Percentiles rank a stretch among this genome's conserved stretches.
Conservation (phyloP, 2,888 invertebrate genomes). For the Agriotes lineatus region DNA sequence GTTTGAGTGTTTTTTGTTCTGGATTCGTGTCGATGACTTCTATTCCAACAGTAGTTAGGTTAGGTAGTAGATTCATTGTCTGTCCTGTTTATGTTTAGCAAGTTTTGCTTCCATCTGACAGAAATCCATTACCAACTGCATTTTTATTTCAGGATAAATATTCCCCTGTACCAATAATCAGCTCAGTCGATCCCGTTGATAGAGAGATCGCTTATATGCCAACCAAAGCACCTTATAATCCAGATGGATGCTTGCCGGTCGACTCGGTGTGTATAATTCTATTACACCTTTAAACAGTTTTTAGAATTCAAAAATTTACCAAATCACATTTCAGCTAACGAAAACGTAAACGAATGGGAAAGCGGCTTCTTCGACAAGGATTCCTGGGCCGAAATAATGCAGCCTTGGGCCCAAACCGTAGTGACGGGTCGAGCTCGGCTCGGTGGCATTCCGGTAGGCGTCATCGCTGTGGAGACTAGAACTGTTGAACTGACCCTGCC, state of each 20-base stretch:
- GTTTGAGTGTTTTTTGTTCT: no score
- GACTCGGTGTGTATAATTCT: slow-evolving; percentile 66
- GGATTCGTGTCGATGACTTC: no score
- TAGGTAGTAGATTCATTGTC: no score
- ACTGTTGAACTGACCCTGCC: slow-evolving; percentile 95
- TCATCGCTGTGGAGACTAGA: slow-evolving; percentile 96
- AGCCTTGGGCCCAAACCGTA: slow-evolving; percentile 98
- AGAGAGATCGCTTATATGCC: slow-evolving; percentile 89
- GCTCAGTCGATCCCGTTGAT: slow-evolving; percentile 82
- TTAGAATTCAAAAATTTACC: neutral
- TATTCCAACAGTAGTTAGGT: no score
- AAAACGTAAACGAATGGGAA: slow-evolving; percentile 75
- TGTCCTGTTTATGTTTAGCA: neutral
- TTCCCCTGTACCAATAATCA: slow-evolving; percentile 79
- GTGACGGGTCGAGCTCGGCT: slow-evolving; percentile 91
- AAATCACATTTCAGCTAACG: slow-evolving; percentile 10
- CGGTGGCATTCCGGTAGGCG: slow-evolving; percentile 96
- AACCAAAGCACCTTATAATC: slow-evolving; percentile 94
- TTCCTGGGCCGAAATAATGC: slow-evolving; percentile 94
- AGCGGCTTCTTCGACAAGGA: slow-evolving; percentile 94
- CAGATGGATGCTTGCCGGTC: slow-evolving; percentile 88
- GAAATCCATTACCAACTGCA: neutral
- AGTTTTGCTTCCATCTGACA: no score
- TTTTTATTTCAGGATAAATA: slow-evolving; percentile 71
- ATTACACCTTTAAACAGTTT: neutral